phyloP scores from a whole-genome alignment of 53 echinoderm and acorn worm genomes.

The Holothuria scabra region DNA sequence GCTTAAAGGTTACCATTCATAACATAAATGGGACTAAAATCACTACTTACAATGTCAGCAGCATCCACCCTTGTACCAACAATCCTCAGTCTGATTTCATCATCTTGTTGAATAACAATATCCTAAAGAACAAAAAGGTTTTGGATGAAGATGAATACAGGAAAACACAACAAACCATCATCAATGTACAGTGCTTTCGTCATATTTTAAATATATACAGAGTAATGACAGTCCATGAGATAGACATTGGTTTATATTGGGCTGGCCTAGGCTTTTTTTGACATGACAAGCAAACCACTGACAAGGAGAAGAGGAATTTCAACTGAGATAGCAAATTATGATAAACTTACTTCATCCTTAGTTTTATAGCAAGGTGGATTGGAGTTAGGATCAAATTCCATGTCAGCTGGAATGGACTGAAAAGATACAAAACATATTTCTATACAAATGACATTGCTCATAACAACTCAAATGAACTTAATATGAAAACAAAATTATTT shows the following conservation, averaged over 20 bases:
- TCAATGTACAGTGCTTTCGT: no score
- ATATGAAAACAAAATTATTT: no score
- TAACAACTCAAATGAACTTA: no score
- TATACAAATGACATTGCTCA: neutral
- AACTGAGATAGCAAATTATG: neutral
- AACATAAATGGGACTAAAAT: no score
- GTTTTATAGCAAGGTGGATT: constrained; percentile 99
- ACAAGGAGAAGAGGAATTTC: neutral
- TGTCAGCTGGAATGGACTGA: constrained; percentile 97
- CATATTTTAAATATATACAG: no score
- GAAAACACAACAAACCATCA: neutral
- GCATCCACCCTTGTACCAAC: constrained; percentile 99
- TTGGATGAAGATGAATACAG: neutral
- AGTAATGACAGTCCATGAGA: no score
- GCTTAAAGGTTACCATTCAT: no score
- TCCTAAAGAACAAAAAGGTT: constrained; percentile 59
- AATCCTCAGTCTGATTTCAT: constrained; percentile 98
- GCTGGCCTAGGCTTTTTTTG: no score
- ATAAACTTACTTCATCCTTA: constrained; percentile 89
- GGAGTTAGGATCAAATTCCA: constrained; percentile 99
- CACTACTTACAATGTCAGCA: constrained; percentile 92
- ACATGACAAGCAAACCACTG: no score
- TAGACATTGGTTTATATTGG: no score
- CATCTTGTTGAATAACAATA: constrained; percentile 97
- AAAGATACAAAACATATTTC: neutral